Conservation (phyloP, 2,797 vertebrate genomes). For the Sitta carolinensis region DNA sequence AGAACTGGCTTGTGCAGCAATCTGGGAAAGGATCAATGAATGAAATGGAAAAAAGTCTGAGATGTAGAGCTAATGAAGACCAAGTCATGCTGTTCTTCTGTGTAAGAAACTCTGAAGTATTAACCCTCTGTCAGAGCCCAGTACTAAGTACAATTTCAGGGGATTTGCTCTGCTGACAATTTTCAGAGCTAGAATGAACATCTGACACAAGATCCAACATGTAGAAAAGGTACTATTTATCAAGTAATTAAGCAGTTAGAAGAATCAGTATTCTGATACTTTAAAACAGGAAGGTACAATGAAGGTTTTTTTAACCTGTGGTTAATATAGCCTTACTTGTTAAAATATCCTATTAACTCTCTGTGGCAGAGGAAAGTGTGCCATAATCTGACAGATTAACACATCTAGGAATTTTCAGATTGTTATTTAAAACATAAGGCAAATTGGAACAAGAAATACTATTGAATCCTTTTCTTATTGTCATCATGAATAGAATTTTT, state of each 20-base stretch:
- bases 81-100: neutral
- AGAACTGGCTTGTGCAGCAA: neutral
- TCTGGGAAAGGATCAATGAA: neutral
- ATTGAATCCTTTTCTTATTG: fast-evolving
- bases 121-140: neutral
- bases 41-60: neutral
- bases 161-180: neutral
- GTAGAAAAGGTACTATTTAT: neutral
- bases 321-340: neutral
- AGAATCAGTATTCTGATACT: neutral
- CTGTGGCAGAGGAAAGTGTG: neutral
- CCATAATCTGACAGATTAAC: neutral
- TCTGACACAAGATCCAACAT: neutral
- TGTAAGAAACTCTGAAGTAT: neutral
- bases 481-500: neutral
- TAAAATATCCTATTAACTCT: neutral
- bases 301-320: fast-evolving
- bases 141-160: neutral
- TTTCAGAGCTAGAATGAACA: neutral
- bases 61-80: neutral
- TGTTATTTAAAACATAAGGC: neutral
- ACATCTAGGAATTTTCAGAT: neutral
- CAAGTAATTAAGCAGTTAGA: neutral
- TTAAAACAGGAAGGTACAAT: neutral
- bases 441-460: neutral